A percentile compares a stretch with the other conserved stretches of the same genome.
Evolutionary conservation across 2,888 invertebrate genomes (phyloP).

Genomic region (Rapana venosa): DNA sequence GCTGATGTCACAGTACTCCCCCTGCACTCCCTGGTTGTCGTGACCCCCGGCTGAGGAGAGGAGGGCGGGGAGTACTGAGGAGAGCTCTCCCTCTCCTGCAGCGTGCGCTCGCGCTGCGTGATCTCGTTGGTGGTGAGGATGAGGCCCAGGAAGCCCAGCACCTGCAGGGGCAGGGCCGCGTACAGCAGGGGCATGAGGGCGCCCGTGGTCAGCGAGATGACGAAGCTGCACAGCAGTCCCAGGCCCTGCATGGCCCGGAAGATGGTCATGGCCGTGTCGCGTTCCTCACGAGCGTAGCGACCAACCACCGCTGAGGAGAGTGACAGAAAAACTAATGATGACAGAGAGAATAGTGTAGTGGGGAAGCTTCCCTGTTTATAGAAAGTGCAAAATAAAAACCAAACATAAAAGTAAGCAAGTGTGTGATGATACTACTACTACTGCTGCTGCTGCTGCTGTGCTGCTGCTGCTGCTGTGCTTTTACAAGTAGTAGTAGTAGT

Average conservation of each 20-base stretch:
- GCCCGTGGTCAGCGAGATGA: slow-evolving; percentile 49
- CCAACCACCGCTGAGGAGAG: slow-evolving; percentile 45
- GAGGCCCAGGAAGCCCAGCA: slow-evolving; percentile 53
- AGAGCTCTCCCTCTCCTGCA: not conserved
- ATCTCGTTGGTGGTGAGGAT: slow-evolving; percentile 50
- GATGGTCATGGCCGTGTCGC: slow-evolving; percentile 66
- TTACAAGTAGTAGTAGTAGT: too few species aligned
- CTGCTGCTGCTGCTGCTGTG: too few species aligned
- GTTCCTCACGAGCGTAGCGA: slow-evolving; percentile 52
- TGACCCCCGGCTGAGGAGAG: not conserved
- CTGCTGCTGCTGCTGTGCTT: too few species aligned
- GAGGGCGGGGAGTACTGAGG: slow-evolving; percentile 22
- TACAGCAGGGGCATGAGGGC: slow-evolving; percentile 52
- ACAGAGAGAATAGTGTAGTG: too few species aligned
- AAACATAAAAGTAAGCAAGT: too few species aligned
- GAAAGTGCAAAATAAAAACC: too few species aligned
- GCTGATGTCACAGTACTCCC: slow-evolving; percentile 17
- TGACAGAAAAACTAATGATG: not conserved
- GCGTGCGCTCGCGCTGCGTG: slow-evolving; percentile 29
- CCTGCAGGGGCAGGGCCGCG: slow-evolving; percentile 50
- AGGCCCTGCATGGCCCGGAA: slow-evolving; percentile 67
- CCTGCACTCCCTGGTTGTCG: not conserved
- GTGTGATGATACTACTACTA: too few species aligned
- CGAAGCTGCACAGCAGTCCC: slow-evolving; percentile 61
- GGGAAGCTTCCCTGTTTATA: too few species aligned